Base-by-base conservation (phyloP, 2,113 vertebrate species). In the Pterocles burchelli region DNA sequence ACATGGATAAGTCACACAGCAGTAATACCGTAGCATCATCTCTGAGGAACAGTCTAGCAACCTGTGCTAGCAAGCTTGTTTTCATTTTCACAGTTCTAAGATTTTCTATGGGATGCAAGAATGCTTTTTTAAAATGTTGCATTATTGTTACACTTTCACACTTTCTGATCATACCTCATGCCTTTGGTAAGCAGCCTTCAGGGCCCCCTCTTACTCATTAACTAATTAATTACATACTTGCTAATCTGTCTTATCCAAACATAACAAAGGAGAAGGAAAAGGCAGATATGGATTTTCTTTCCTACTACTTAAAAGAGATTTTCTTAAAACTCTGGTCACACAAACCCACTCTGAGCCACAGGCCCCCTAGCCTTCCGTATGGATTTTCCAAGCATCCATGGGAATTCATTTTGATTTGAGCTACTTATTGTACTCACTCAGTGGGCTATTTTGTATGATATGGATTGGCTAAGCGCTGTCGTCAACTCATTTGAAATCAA, bases 401-500 rank as follows among this genome's bases (percentile, higher is more conserved):
- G 84, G 85, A 93, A 94, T 87, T 91, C 63, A 57, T 90, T 92
- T 94, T 90, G 24, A 77, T 86, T 89, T 88, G 70, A 96, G 62
- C 34, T 68, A 68, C 76, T 68, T 55, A 82, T 48, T 94, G 61
- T 86, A 67, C 48, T 87, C 70, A 17, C 80, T 52, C 70, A 29
- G 74, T 55, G 20, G 72, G 76, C 65, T 93, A 62, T 75, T 95
- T 57, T 11, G 33, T 51, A 17, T 18, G 41, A 82, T 85, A 84
- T 71, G 45, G 85, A 94, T 94, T 62, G 34, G 72, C 45, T 73
- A 67, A 88, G 85, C 68, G n/a, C 28, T n/a, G 41, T 28, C 13
- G 4, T 89, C 86, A 87, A 54, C 66, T 89, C 90, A 79, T 83
- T 61, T 88, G 76, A 94, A 92, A 96, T 93, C 90, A 94, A 94